Evolutionary conservation across 1,140 invertebrate species (phyloP), one percentile per base, ranked within the genome.

Genomic region (Drosophila tani): DNA sequence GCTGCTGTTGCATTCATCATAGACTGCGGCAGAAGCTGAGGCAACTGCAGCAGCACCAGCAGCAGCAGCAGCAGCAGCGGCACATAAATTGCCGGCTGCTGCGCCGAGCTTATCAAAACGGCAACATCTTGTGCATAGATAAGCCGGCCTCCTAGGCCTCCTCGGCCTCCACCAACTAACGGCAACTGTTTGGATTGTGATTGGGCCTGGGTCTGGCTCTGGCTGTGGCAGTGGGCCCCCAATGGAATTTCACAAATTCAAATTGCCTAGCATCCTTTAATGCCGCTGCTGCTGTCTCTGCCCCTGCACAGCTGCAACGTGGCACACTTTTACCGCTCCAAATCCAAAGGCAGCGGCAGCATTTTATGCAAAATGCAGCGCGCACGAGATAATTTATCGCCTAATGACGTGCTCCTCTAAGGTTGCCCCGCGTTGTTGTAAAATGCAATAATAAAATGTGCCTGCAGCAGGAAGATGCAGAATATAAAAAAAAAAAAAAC

Each of bases 221-320:
- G 50, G 51, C 17, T 38, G 32, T 55, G 29, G 38, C 17, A 24
- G 53, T 74, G 57, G 62, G 62, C 55, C 67, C 57, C 69, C 75
- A 81, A 81, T 88, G 85, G 85, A 90, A 90, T 90, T 90, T 90
- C 86, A 83, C 86, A 90, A 90, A 90, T 85, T 90, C 75, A 90
- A 90, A 90, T 90, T 90, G 84, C 84, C 85, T 81, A 86, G 84
- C 85, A 90, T 87, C 85, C 85, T 90, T 90, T 81, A 85, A 80
- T 87, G 75, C 65, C 47, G 41, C 60, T 27, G 40, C 38, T 17
- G 9, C 66, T 50, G 75, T 32, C 27, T 21, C 56, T 49, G 41
- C 47, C 38, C 24, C 79, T 60, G 80, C 60, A 51, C 82, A 82
- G 78, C 75, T 79, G 70, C 63, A 64, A 21, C 57, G 71, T 87